Conservation (phyloP, 2,797 vertebrate genomes). For the Phrynocephalus forsythii region DNA sequence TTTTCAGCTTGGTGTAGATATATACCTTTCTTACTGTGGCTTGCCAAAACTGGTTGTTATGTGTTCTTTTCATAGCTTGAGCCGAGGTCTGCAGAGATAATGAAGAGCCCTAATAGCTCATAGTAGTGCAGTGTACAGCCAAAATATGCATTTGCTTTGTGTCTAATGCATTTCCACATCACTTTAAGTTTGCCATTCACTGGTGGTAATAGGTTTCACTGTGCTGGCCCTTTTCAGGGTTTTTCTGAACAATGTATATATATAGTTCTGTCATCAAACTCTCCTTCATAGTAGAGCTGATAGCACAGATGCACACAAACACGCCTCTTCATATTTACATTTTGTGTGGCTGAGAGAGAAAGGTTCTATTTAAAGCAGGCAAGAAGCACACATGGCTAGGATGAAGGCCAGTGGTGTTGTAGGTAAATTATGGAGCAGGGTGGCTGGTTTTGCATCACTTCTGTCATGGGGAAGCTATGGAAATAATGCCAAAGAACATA, state of each 20-base stretch:
- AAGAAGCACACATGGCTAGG: too few species aligned
- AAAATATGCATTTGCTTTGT: slow-evolving; percentile 22
- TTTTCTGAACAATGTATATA: not conserved
- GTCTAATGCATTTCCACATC: not conserved
- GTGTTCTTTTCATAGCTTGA: not conserved
- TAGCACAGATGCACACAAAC: too few species aligned
- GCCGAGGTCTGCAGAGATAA: not conserved
- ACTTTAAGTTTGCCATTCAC: not conserved
- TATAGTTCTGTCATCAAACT: not conserved
- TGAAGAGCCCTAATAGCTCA: slow-evolving; percentile 13
- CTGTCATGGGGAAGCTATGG: too few species aligned
- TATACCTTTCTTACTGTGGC: not conserved
- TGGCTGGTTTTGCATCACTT: too few species aligned
- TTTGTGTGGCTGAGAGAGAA: too few species aligned
- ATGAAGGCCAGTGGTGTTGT: too few species aligned
- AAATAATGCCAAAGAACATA: too few species aligned
- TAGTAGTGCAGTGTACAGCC: slow-evolving; percentile 2
- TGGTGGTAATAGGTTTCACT: not conserved
- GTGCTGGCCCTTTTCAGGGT: not conserved
- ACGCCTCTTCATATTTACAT: too few species aligned
- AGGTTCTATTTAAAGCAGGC: too few species aligned
- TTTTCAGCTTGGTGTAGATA: not conserved
- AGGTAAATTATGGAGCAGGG: too few species aligned
- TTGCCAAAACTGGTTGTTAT: slow-evolving; percentile 8
- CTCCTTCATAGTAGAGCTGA: not conserved